These are phyloP conservation scores for Syngnathus rostellatus DNA, from an alignment of 2,797 vertebrate genomes.

Conservation along the genomic window DNA sequence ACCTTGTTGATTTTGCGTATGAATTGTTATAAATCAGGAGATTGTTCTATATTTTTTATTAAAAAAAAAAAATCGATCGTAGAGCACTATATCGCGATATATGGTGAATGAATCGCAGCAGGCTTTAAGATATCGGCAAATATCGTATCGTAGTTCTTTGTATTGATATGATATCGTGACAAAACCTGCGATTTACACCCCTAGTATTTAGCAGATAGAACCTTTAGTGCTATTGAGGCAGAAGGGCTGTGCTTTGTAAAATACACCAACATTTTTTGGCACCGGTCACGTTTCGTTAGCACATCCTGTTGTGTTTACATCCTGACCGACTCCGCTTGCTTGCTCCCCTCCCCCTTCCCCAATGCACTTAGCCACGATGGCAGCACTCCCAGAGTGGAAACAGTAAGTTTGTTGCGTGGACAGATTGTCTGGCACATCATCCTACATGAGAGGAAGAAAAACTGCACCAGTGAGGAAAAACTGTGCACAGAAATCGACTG, in stretches of 20 bases:
- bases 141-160: no score
- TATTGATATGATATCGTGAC: no score
- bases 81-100: no score
- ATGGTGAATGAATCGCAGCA: no score
- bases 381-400: conserved; percentile 1
- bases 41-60: no score
- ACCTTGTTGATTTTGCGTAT: no score
- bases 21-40: no score
- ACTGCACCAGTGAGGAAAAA: background rate
- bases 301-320: conserved; percentile 41
- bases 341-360: background rate
- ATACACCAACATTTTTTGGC: conserved; percentile 34
- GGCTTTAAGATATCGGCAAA: no score
- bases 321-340: conserved; percentile 20
- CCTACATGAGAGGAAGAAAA: background rate
- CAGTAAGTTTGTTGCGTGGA: background rate
- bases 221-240: conserved; percentile 26
- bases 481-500: background rate
- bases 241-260: conserved; percentile 11
- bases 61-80: no score
- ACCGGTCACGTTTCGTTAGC: conserved; percentile 30
- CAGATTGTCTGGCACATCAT: background rate
- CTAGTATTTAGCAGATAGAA: background rate
- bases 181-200: no score
- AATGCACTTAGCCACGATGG: conserved; percentile 7